A percentile compares a stretch with the other conserved stretches of the same genome.
These are phyloP conservation scores for Rhabdomys pumilio DNA, from an alignment of 2,797 vertebrate species.

Conservation along the genomic window DNA sequence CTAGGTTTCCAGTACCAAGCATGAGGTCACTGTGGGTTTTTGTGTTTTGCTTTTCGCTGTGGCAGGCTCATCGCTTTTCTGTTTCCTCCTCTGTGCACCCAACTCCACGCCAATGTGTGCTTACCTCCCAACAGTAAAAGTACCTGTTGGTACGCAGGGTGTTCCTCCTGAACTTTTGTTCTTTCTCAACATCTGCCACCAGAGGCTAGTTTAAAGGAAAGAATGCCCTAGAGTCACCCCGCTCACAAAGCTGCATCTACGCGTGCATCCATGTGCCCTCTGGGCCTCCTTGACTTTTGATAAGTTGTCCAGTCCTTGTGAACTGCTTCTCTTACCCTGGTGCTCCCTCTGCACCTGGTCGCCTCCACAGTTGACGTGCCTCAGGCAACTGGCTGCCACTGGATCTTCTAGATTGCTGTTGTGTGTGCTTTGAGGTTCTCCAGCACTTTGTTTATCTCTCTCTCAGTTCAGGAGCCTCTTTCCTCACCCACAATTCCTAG, in stretches of 20 bases:
- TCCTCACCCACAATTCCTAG: not conserved
- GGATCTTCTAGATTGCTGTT: not conserved
- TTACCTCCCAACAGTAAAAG: not conserved
- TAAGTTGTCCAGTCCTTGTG: not conserved
- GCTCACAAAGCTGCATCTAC: not conserved
- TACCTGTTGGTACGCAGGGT: not conserved
- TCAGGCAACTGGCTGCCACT: not conserved
- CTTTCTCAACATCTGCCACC: not conserved
- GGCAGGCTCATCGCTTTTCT: not conserved
- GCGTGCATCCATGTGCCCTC: fast-evolving
- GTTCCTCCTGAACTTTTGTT: not conserved
- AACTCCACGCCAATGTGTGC: not conserved
- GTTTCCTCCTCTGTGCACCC: not conserved
- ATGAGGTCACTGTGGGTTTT: too few relatives aligned
- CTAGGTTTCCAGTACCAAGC: not conserved
- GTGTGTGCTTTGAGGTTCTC: not conserved
- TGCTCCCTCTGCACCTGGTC: not conserved
- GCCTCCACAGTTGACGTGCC: not conserved
- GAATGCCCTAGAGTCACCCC: not conserved
- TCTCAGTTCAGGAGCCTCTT: not conserved
- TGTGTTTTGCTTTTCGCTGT: not conserved
- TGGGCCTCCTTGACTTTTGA: not conserved
- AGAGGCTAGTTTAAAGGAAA: not conserved
- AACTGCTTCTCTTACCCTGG: not conserved
- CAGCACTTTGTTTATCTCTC: not conserved